Conservation (phyloP, 2,888 invertebrate genomes). For the Lagria hirta region DNA sequence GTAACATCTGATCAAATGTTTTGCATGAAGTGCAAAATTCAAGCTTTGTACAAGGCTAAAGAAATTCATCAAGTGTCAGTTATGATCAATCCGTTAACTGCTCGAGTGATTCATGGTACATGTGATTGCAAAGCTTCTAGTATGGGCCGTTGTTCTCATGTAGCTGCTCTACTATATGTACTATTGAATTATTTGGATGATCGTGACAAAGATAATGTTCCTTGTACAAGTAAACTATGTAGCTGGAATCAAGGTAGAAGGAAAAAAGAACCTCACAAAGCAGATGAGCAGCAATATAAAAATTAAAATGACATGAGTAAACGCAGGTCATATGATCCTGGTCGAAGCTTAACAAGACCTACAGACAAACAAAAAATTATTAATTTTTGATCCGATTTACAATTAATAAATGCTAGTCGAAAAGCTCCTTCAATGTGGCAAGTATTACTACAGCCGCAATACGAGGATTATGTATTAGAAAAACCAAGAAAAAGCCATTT, state of each 20-base stretch:
- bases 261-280: conserved; percentile 23
- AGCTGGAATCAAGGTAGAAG: conserved; percentile 30
- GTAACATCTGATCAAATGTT: neutral
- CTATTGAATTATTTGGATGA: conserved; percentile 22
- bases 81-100: conserved; percentile 8
- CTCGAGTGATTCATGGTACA: conserved; percentile 14
- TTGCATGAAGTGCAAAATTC: conserved; percentile 1
- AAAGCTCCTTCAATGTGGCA: conserved; percentile 25
- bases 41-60: neutral
- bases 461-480: conserved; percentile 25
- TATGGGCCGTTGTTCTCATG: conserved; percentile 20
- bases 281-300: conserved; percentile 14
- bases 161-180: conserved; percentile 26
- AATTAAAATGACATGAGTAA: conserved; percentile 16
- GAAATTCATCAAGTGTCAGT: conserved; percentile 3
- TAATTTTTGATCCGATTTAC: conserved; percentile 18
- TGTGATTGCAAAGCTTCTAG: conserved; percentile 26
- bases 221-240: conserved; percentile 29
- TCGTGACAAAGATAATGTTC: conserved; percentile 18
- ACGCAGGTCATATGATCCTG: conserved; percentile 16
- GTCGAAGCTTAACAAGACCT: conserved; percentile 14
- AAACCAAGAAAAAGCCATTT: conserved; percentile 21
- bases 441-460: conserved; percentile 23
- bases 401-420: conserved; percentile 16
- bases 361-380: conserved; percentile 22